Percentiles rank a stretch among this genome's conserved stretches.
phyloP scores from a whole-genome alignment of 2,797 vertebrate genomes.

The Remorina albescens region DNA sequence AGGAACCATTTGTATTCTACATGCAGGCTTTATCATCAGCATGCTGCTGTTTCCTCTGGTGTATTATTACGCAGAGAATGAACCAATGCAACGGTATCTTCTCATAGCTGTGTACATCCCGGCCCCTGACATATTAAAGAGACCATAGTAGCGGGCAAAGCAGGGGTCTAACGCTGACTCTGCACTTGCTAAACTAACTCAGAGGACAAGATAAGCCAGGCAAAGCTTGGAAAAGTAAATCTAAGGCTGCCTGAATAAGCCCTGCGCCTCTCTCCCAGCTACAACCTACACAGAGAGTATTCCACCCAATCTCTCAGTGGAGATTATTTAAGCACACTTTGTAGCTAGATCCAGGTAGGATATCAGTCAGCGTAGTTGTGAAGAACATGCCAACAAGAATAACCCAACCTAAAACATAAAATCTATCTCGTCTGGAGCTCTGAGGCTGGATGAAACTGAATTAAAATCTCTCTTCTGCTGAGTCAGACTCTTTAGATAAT shows the following conservation, averaged over 20 bases:
- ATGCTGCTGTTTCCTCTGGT: slow-evolving; percentile 38
- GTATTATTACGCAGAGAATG: slow-evolving; percentile 66
- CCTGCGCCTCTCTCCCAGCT: slow-evolving; percentile 63
- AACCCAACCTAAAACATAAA: slow-evolving; percentile 69
- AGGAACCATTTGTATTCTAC: slow-evolving; percentile 44
- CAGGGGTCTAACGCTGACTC: slow-evolving; percentile 72
- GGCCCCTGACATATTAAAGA: slow-evolving; percentile 71
- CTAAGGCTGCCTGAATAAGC: slow-evolving; percentile 78
- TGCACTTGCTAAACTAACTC: slow-evolving; percentile 76
- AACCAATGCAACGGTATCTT: slow-evolving; percentile 54
- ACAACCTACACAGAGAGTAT: slow-evolving; percentile 61
- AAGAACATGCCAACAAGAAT: slow-evolving; percentile 69
- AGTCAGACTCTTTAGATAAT: slow-evolving; percentile 83
- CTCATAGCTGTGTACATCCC: slow-evolving; percentile 55
- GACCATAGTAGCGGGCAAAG: slow-evolving; percentile 63
- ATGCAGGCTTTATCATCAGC: slow-evolving; percentile 25
- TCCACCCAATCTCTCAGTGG: slow-evolving; percentile 71
- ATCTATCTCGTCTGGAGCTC: slow-evolving; percentile 67
- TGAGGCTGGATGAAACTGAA: slow-evolving; percentile 60
- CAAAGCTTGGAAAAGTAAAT: slow-evolving; percentile 74
- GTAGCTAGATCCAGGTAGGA: slow-evolving; percentile 73
- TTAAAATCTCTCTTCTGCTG: slow-evolving; percentile 81
- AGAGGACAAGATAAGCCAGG: slow-evolving; percentile 73
- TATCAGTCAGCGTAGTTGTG: slow-evolving; percentile 69
- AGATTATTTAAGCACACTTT: slow-evolving; percentile 72